A percentile compares a stretch with the other conserved stretches of the same genome.
phyloP scores from a whole-genome alignment of 1,140 invertebrate species.

The Argopecten irradians region DNA sequence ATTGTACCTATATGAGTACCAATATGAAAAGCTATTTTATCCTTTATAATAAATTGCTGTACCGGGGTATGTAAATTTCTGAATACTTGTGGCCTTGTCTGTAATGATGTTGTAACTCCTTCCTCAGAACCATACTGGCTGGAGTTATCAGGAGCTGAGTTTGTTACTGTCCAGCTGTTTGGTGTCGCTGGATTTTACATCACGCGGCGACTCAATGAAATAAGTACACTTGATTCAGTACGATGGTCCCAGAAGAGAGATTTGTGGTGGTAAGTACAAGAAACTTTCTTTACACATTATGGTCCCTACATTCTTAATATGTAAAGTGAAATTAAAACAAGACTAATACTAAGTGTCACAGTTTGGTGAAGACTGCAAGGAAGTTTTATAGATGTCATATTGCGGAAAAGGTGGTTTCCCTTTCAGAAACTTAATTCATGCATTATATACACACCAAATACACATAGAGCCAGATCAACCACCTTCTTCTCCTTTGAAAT shows the following conservation, averaged over 20 bases:
- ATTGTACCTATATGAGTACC: background rate
- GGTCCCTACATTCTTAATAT: too few relatives aligned
- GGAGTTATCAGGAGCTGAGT: constrained; percentile 79
- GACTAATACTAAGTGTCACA: too few relatives aligned
- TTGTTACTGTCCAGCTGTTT: constrained; percentile 79
- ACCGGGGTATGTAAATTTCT: background rate
- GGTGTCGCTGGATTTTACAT: constrained; percentile 79
- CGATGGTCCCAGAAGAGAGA: constrained; percentile 79
- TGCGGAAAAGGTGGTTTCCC: too few relatives aligned
- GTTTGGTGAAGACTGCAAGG: too few relatives aligned
- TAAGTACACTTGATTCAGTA: constrained; percentile 76
- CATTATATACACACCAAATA: too few relatives aligned
- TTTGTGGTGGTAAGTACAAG: constrained; percentile 76
- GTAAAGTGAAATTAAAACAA: too few relatives aligned
- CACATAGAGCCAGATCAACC: too few relatives aligned
- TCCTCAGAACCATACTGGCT: constrained; percentile 80
- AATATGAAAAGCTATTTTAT: constrained; percentile 26
- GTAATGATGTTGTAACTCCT: constrained; percentile 33
- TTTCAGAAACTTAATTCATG: too few relatives aligned
- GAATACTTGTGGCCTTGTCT: constrained; percentile 28
- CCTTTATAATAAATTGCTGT: background rate
- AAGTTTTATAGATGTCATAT: too few relatives aligned
- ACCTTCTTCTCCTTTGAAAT: too few relatives aligned
- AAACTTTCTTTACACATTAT: constrained; percentile 1
- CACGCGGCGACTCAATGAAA: constrained; percentile 78